phyloP scores from a whole-genome alignment of 2,113 vertebrate species.

The Willisornis vidua region DNA sequence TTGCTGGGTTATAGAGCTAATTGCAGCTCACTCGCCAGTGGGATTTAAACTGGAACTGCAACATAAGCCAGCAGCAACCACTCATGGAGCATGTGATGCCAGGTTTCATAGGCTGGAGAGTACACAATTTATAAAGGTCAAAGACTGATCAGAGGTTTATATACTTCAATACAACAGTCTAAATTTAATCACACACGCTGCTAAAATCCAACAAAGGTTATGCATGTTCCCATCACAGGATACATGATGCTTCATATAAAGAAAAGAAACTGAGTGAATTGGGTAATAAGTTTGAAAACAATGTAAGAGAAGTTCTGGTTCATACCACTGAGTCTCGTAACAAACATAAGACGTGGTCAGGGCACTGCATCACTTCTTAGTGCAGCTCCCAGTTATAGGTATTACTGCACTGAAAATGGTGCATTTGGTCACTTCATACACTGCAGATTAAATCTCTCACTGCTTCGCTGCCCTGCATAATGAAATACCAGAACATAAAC shows the following conservation, averaged over 20 bases:
- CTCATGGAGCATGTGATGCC: not conserved
- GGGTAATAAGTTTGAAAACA: not conserved
- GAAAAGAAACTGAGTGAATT: not conserved
- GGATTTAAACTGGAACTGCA: constrained; percentile 25
- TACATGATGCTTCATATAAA: not conserved
- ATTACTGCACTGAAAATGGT: not conserved
- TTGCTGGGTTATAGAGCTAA: constrained; percentile 19
- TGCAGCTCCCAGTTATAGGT: not conserved
- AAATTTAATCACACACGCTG: not conserved
- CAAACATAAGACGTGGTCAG: not conserved
- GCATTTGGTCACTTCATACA: not conserved
- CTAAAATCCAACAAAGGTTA: not conserved
- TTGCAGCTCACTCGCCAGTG: not conserved
- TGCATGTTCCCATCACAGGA: not conserved
- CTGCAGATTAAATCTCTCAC: not conserved
- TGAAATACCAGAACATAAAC: not conserved
- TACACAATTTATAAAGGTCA: not conserved
- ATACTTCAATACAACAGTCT: not conserved
- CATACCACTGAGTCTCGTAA: not conserved
- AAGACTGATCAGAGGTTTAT: not conserved
- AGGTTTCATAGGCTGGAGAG: not conserved
- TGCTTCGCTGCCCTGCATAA: not conserved
- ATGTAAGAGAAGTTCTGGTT: not conserved
- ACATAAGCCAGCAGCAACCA: not conserved
- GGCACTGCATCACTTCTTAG: rapidly evolving